Percentiles rank a stretch among this genome's conserved stretches.
phyloP scores from a whole-genome alignment of 1,140 invertebrate genomes.

The Drosophila carrolli region DNA sequence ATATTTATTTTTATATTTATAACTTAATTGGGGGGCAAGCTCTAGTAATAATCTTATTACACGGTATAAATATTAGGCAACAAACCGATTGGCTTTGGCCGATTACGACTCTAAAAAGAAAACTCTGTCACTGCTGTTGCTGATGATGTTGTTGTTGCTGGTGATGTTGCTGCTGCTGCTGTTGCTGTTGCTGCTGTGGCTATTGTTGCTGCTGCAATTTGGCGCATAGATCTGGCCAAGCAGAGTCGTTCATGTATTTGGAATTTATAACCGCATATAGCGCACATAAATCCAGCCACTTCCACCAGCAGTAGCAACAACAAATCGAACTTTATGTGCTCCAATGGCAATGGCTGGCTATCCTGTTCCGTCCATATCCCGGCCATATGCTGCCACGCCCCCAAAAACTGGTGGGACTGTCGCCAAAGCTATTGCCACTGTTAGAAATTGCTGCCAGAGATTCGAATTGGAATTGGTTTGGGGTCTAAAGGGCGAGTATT shows the following conservation, averaged over 20 bases:
- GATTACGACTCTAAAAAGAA: conserved; percentile 63
- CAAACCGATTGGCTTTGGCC: conserved; percentile 28
- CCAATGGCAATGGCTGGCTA: conserved; percentile 70
- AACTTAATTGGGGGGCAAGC: neutral
- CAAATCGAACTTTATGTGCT: conserved; percentile 81
- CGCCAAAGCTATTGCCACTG: conserved; percentile 82
- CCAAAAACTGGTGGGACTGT: conserved; percentile 48
- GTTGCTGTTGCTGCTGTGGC: conserved; percentile 24
- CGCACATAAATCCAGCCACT: conserved; percentile 74
- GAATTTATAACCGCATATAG: conserved; percentile 84
- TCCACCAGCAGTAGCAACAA: conserved; percentile 51
- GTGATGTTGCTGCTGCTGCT: conserved; percentile 6
- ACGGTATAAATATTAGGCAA: conserved; percentile 60
- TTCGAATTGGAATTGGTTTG: conserved; percentile 41
- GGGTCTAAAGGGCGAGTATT: conserved; percentile 19
- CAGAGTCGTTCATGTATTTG: conserved; percentile 77
- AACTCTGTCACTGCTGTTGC: conserved; percentile 43
- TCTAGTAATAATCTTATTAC: neutral
- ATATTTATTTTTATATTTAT: neutral
- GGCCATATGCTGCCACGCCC: conserved; percentile 49
- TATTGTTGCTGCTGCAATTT: conserved; percentile 64
- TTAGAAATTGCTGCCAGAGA: conserved; percentile 71
- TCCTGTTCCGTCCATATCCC: neutral
- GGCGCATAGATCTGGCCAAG: conserved; percentile 77
- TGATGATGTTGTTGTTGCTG: conserved; percentile 34